Evolutionary conservation across 2,888 invertebrate genomes (phyloP).

Genomic region (Pediacus dermestoides): DNA sequence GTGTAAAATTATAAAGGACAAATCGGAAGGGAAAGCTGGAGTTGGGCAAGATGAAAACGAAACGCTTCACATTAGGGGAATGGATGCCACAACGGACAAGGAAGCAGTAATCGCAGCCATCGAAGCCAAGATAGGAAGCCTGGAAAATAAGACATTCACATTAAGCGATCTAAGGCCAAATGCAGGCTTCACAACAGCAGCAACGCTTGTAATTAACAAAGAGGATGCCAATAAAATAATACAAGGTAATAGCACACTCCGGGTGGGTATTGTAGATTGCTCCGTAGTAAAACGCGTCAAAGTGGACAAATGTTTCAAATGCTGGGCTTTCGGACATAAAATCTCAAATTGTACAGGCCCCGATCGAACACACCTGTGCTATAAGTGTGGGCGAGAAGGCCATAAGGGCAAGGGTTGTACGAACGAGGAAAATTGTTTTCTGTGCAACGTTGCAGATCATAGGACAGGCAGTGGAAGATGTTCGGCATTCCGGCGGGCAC

Average conservation of each 20-base stretch:
- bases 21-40: no score
- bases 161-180: background rate
- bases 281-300: background rate
- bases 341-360: conserved; percentile 1
- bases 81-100: background rate
- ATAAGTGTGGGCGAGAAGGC: background rate
- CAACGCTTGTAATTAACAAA: background rate
- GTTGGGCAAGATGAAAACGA: no score
- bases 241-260: background rate
- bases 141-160: background rate
- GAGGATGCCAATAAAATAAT: background rate
- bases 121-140: background rate
- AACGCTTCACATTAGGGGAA: background rate
- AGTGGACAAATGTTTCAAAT: conserved; percentile 4
- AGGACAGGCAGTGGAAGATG: background rate
- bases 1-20: no score
- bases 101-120: background rate
- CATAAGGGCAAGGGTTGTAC: background rate
- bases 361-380: background rate
- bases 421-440: background rate
- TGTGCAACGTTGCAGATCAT: background rate
- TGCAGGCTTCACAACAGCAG: background rate
- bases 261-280: conserved; percentile 1
- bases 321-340: conserved; percentile 4
- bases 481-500: background rate